Conservation (phyloP, 2,797 vertebrate species). For the Petrocephalus schoutedeni region DNA sequence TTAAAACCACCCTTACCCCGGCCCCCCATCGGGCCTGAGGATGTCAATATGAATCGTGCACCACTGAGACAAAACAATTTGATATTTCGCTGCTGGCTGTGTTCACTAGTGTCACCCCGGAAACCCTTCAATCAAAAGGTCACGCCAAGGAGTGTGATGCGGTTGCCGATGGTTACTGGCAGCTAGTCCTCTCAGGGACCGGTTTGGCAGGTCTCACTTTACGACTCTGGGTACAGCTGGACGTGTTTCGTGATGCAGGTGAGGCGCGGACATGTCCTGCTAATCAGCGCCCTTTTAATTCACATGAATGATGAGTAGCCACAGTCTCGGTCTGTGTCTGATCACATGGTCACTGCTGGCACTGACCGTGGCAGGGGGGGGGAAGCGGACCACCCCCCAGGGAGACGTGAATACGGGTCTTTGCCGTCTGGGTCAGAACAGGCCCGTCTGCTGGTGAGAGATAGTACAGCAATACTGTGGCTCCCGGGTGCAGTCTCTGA, state of each 20-base stretch:
- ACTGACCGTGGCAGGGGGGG: not conserved
- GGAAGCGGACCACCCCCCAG: not conserved
- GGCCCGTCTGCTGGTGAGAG: not conserved
- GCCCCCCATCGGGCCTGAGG: not conserved
- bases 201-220: not conserved
- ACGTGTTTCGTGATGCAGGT: conserved; percentile 14
- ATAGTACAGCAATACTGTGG: not conserved
- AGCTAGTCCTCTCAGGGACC: not conserved
- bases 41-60: not conserved
- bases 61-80: not conserved
- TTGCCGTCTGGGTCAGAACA: not conserved
- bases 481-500: not conserved
- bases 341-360: not conserved
- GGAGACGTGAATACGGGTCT: not conserved
- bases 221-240: not conserved
- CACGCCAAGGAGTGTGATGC: not conserved
- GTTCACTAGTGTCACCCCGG: not conserved
- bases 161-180: not conserved
- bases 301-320: not conserved
- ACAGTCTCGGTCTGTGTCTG: not conserved
- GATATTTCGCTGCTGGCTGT: not conserved
- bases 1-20: not conserved
- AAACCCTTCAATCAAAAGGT: not conserved
- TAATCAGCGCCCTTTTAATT: not conserved
- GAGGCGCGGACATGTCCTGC: conserved; percentile 18